Evolutionary conservation across 2,888 invertebrate species (phyloP).

Genomic region (Neoscelio sp.): DNA sequence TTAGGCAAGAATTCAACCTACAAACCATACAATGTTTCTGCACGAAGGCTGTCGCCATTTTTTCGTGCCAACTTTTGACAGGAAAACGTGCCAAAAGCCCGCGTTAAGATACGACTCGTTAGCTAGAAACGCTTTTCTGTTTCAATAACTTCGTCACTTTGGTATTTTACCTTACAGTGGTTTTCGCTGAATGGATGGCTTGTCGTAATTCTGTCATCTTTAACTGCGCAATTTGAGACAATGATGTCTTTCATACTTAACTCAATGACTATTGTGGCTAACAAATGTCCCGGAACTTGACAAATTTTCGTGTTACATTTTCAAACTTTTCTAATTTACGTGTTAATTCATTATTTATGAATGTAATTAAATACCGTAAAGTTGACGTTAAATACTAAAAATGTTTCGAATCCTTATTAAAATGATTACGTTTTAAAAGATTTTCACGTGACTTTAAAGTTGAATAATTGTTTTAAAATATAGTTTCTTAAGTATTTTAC

Average conservation of each 20-base stretch:
- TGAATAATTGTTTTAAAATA: too few relatives aligned
- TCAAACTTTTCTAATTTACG: conserved; percentile 1
- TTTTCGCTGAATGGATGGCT: conserved; percentile 62
- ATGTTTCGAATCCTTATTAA: too few relatives aligned
- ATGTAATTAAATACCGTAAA: conserved; percentile 16
- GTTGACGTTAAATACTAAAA: too few relatives aligned
- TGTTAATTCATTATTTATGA: conserved; percentile 42
- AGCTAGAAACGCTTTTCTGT: conserved; percentile 72
- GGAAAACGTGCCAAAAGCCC: conserved; percentile 74
- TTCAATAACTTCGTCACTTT: conserved; percentile 67
- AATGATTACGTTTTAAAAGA: too few relatives aligned
- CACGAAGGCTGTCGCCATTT: conserved; percentile 59
- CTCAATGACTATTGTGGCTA: conserved; percentile 29
- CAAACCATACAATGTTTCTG: conserved; percentile 48
- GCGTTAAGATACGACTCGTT: conserved; percentile 76
- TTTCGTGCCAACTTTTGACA: conserved; percentile 77
- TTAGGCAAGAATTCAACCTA: conserved; percentile 39
- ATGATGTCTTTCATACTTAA: conserved; percentile 50
- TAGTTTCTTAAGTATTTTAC: too few relatives aligned
- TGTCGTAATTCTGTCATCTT: conserved; percentile 55
- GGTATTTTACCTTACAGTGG: conserved; percentile 67
- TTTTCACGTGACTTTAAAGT: too few relatives aligned
- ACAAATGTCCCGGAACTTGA: conserved; percentile 14
- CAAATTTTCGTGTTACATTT: conserved; percentile 21
- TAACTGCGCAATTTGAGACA: conserved; percentile 60